Percentiles rank a stretch among this genome's conserved stretches.
These are phyloP conservation scores for Dryas iulia DNA, from an alignment of 1,140 invertebrate species.

Conservation along the genomic window DNA sequence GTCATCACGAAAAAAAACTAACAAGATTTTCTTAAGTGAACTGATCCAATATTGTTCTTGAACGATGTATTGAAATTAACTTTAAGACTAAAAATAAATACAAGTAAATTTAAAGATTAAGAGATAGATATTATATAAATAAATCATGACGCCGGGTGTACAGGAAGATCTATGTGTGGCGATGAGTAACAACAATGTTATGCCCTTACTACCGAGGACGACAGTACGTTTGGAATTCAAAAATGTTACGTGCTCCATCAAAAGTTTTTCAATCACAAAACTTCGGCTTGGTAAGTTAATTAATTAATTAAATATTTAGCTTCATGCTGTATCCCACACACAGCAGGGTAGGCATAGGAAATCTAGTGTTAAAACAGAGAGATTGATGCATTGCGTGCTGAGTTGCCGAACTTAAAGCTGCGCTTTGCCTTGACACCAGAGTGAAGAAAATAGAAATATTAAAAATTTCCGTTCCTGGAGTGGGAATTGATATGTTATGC, in stretches of 20 bases:
- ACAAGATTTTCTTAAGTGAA: background rate
- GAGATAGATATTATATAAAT: background rate
- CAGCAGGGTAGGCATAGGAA: too few relatives aligned
- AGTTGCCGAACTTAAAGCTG: too few relatives aligned
- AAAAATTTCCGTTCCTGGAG: too few relatives aligned
- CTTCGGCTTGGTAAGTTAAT: conserved; percentile 67
- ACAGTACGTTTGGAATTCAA: conserved; percentile 86
- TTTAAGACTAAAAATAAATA: background rate
- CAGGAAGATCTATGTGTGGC: conserved; percentile 38
- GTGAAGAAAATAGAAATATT: too few relatives aligned
- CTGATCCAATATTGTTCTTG: background rate
- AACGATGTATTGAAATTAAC: background rate
- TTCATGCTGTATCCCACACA: too few relatives aligned
- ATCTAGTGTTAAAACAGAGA: too few relatives aligned
- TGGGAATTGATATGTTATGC: too few relatives aligned
- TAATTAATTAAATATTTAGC: too few relatives aligned
- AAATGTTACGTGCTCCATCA: conserved; percentile 84
- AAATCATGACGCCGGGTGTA: conserved; percentile 23
- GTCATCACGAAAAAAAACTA: background rate
- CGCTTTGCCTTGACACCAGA: too few relatives aligned
- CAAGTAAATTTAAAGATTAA: background rate
- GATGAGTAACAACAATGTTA: conserved; percentile 69
- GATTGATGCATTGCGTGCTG: too few relatives aligned
- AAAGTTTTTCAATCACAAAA: conserved; percentile 55
- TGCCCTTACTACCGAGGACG: conserved; percentile 68